Conservation (phyloP, 1,140 invertebrate species). For the Pinna nobilis region DNA sequence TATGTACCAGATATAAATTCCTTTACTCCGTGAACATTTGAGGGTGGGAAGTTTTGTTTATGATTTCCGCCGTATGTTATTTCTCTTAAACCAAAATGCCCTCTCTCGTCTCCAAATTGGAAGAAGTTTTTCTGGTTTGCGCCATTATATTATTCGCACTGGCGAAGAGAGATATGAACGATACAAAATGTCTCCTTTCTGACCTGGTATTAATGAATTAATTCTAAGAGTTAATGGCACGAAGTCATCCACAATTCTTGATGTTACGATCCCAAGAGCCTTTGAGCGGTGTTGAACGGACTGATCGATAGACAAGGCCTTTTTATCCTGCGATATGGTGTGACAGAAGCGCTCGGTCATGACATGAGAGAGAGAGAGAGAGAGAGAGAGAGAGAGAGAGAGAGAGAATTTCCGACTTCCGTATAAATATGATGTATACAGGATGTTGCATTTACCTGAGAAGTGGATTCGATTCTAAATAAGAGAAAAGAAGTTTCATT, state of each 20-base stretch:
- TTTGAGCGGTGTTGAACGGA: not conserved
- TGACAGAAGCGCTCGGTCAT: constrained; percentile 11
- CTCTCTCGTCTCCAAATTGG: no score
- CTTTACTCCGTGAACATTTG: no score
- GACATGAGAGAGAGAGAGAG: constrained; percentile 1
- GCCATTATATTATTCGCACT: no score
- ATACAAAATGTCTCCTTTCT: constrained; percentile 14
- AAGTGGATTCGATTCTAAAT: not conserved
- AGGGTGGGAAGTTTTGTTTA: no score
- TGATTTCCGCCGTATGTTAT: no score
- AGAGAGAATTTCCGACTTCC: not conserved
- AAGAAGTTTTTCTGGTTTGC: no score
- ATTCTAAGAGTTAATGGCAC: constrained; percentile 24
- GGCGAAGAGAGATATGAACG: no score
- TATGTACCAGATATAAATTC: no score
- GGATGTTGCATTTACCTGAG: not conserved
- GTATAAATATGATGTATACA: not conserved
- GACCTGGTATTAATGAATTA: constrained; percentile 32
- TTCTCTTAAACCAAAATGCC: no score
- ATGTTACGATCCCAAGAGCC: not conserved
- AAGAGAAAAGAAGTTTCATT: not conserved
- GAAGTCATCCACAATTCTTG: constrained; percentile 6
- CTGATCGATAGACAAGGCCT: constrained; percentile 5
- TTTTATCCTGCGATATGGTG: not conserved
- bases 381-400: not conserved